Evolutionary conservation across 2,888 invertebrate species (phyloP), one percentile per base, ranked within the genome.

Genomic region (Spodoptera littoralis): DNA sequence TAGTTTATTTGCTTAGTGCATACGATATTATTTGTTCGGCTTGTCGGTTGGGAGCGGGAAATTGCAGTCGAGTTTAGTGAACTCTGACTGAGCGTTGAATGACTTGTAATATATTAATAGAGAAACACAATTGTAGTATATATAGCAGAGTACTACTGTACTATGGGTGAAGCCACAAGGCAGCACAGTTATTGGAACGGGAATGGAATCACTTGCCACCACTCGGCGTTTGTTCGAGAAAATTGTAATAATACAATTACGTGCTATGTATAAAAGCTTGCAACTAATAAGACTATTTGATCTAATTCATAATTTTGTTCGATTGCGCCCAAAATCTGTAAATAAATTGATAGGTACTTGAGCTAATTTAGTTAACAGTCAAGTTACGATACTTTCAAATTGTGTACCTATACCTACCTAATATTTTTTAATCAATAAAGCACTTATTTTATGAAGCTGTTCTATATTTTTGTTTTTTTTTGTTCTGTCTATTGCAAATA

Each of bases 371-470:
- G 86, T 84, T 88, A 82, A 85, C 86, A 85, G 82, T 84, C 86
- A 84, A 86, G 84, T 90, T 83, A 89, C 86, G 85, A 85, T 86
- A 84, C 80, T 84, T 88, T 85, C 83, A 87, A 87, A 88, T 88
- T 86, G 87, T 88, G 88, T 90, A 89, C 85, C 84, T 87, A 84
- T 87, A 89, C 85, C 87, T 88, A 90, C 87, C 87, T 88, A 90
- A 87, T 89, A 88, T 90, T 90, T 90, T 86, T 89, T 89, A 92
- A 92, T 92, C 91, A 93, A 92, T 92, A 92, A 93, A 93, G 91
- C 93, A 94, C 93, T 92, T 93, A 93, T 92, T 94, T 93, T 93
- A 92, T 88, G 92, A 91, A 91, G 85, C 88, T 89, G 91, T 92
- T 91, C 84, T 77, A 83, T 84, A 85, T 80, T 67, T 79, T 78